Evolutionary conservation across 2,797 vertebrate genomes (phyloP).

Genomic region (Catharus ustulatus): DNA sequence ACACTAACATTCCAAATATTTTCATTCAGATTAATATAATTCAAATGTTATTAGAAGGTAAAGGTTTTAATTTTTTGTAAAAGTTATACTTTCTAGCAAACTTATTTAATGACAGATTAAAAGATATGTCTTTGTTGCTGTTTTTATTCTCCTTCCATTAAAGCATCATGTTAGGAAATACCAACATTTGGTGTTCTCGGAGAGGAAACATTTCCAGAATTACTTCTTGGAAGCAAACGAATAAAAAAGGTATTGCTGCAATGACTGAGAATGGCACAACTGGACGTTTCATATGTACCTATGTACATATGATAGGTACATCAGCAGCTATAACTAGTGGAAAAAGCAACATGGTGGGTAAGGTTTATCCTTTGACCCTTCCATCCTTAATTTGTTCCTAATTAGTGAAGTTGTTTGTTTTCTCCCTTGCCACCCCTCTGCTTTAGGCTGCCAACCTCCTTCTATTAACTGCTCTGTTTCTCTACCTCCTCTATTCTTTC

Average conservation of each 20-base stretch:
- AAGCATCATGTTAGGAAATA: neutral
- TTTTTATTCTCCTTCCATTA: constrained; percentile 9
- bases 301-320: neutral
- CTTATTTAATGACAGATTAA: constrained; percentile 56
- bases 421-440: neutral
- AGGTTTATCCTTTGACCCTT: neutral
- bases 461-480: neutral
- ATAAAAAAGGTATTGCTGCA: neutral
- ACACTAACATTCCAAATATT: neutral
- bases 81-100: constrained; percentile 7
- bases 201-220: neutral
- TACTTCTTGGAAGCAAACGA: neutral
- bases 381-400: neutral
- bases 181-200: neutral
- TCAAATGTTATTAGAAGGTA: neutral
- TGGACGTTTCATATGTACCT: neutral
- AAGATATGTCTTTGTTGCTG: neutral
- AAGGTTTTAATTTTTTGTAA: constrained; percentile 5
- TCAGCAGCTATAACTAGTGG: neutral
- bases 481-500: neutral
- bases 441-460: neutral
- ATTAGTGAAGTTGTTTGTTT: neutral
- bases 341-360: neutral
- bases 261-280: neutral
- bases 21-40: neutral